Conservation (phyloP, 1,140 invertebrate species). For the Rhizoglyphus robini region DNA sequence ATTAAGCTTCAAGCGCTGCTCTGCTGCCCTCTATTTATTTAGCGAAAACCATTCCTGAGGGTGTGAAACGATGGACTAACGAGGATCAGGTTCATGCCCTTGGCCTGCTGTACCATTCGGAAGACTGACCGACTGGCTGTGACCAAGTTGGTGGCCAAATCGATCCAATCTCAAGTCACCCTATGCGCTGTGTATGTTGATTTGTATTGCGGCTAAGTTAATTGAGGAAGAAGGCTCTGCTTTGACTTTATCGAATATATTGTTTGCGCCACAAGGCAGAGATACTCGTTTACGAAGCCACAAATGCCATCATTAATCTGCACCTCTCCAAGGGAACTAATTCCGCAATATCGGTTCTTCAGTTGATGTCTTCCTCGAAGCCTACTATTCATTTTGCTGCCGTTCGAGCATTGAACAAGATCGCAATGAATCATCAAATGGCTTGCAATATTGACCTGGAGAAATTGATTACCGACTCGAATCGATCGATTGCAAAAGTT, state of each 20-base stretch:
- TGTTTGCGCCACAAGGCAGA: conserved; percentile 92
- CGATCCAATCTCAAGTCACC: conserved; percentile 69
- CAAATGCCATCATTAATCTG: conserved; percentile 74
- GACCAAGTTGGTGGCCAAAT: conserved; percentile 81
- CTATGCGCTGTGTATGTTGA: conserved; percentile 82
- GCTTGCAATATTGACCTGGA: conserved; percentile 96
- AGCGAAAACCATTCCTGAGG: conserved; percentile 64
- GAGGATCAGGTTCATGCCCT: conserved; percentile 97
- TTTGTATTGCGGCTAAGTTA: conserved; percentile 83
- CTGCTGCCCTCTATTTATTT: conserved; percentile 72
- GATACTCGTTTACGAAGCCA: conserved; percentile 96
- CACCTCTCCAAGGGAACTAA: conserved; percentile 64
- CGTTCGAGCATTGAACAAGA: conserved; percentile 85
- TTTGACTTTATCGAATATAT: conserved; percentile 80
- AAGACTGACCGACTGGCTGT: conserved; percentile 88
- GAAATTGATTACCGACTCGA: conserved; percentile 85
- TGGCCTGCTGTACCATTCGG: conserved; percentile 85
- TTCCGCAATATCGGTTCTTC: conserved; percentile 85
- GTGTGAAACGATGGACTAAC: conserved; percentile 94
- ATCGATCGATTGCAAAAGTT: conserved; percentile 90
- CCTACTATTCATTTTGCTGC: conserved; percentile 84
- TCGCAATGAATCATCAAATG: conserved; percentile 79
- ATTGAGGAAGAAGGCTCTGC: conserved; percentile 72
- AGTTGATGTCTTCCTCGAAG: conserved; percentile 85
- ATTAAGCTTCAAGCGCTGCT: conserved; percentile 78